Base-by-base conservation (phyloP, 2,797 vertebrate genomes). In the Petrocephalus schoutedeni region DNA sequence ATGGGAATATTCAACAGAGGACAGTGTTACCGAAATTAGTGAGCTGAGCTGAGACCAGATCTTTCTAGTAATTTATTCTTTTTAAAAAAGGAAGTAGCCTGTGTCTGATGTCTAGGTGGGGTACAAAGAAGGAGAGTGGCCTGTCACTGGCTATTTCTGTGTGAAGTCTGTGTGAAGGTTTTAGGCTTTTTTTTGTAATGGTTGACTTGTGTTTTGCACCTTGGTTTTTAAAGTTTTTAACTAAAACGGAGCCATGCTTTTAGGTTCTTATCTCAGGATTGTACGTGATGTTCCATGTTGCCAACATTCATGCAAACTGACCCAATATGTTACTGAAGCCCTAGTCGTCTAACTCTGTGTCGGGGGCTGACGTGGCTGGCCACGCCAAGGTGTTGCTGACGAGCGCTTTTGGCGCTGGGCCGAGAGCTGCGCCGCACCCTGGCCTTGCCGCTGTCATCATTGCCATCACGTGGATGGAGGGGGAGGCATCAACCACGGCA, bases 21-120 rank as follows among this genome's bases (percentile, higher is more conserved):
- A 99, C 98, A 89, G 98, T 99, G 90, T 97, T 99, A 96, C 98
- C 98, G 94, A 99, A 99, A 95, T 96, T 99, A 54, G 98, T 99
- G 92, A 99, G 97, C 95, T 99, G 97, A 99, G 93, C 92, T 49
- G 28, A 28, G 8, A 57, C 45, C 19, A 3, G 28, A 51, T n/a
- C n/a, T n/a, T 16, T 41, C 16, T 86, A 64, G 16, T 88, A 74
- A 36, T 86, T 54, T 77, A 41, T 41, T 56, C 16, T 85, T 88
- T 61, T 86, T 57, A 58, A 28, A 84, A 67, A 86, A 45, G 28
- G 58, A 74, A 53, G 54, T 56, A 49, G 21, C 64, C 84, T 58
- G 32, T 85, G 58, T 85, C 87, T 23, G 51, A 86, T 74, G 53
- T 53, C 51, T 41, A 59, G 61, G 19, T n/a, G 56, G 21, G 9